Evolutionary conservation across 2,888 invertebrate genomes (phyloP), one percentile per base, ranked within the genome.

Genomic region (Chaitophorus viminalis): DNA sequence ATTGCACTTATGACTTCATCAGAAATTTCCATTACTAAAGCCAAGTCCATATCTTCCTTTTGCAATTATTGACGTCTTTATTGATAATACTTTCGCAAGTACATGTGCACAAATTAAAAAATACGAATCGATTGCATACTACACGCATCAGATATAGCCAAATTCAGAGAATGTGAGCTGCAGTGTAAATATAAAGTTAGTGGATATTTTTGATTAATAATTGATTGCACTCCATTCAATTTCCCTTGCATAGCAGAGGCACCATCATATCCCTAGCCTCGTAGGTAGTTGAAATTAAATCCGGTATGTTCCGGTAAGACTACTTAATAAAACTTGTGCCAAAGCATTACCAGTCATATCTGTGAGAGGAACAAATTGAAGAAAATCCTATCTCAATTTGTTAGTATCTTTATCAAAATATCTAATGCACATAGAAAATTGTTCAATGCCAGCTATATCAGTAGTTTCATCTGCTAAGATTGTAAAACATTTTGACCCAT

Each of bases 381-480:
- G 87, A 88, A 90, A 90, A 89, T 90, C 89, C 89, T 90, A 89
- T 14, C 79, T 86, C 39, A 82, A 70, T 60, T 83, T 78, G n/a
- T 46, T 76, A 14, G 75, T 76, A 25, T 31, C 68, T 29, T 70
- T 78, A 68, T 36, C 77, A 75, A 88, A 65, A 89, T 90, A 90
- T 70, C 90, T 88, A 79, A 90, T 89, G 84, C 90, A 90, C 83
- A 90, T 77, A 75, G 90, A 90, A 89, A 90, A 89, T 89, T 90
- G 90, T 90, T 91, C 90, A 78, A 89, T 89, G 33, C 89, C 89
- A 72, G 89, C 89, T 36, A 90, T 89, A 90, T 91, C 91, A 74
- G 90, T 89, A 82, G 90, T 90, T 89, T 90, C 90, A 88, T 90
- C 90, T 88, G 90, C 91, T 76, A 91, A 78, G 75, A 91, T 89